Conservation (phyloP, 2,113 vertebrate species). For the Lucifuga dentata region DNA sequence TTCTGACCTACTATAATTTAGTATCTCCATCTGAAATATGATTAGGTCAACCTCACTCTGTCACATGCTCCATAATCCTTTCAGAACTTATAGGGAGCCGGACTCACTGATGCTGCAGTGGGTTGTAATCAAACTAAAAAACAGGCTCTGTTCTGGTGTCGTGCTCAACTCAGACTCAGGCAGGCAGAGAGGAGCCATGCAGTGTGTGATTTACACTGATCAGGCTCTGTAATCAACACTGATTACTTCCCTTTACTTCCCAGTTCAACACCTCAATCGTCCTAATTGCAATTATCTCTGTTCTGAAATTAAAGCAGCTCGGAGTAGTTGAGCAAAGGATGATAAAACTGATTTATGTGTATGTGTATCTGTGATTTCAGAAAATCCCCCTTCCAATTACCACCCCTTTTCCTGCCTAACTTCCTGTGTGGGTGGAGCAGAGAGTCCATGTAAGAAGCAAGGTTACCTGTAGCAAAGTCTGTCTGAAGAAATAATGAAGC, state of each 20-base stretch:
- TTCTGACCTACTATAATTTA: constrained; percentile 27
- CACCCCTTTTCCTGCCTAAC: no score
- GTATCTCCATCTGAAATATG: constrained; percentile 22
- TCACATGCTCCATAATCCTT: constrained; percentile 53
- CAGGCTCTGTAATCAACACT: constrained; percentile 73
- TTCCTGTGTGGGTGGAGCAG: no score
- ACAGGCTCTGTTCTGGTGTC: constrained; percentile 44
- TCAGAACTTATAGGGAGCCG: constrained; percentile 54
- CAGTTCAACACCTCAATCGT: constrained; percentile 59
- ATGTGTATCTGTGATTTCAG: neutral
- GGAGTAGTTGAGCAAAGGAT: constrained; percentile 29
- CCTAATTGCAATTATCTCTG: constrained; percentile 78
- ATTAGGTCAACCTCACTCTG: constrained; percentile 45
- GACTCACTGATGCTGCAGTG: constrained; percentile 25
- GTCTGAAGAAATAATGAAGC: no score
- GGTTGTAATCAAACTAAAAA: constrained; percentile 59
- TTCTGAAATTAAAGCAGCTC: constrained; percentile 62
- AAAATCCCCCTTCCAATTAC: no score
- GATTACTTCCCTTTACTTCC: constrained; percentile 73
- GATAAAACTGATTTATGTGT: constrained; percentile 13
- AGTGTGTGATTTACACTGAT: constrained; percentile 67
- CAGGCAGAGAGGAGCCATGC: constrained; percentile 42
- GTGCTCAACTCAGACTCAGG: constrained; percentile 29
- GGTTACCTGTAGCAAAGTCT: no score
- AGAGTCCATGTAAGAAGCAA: no score